Percentiles rank a stretch among this genome's conserved stretches.
Evolutionary conservation across 2,113 vertebrate genomes (phyloP).

Genomic region (Cynocephalus volans): DNA sequence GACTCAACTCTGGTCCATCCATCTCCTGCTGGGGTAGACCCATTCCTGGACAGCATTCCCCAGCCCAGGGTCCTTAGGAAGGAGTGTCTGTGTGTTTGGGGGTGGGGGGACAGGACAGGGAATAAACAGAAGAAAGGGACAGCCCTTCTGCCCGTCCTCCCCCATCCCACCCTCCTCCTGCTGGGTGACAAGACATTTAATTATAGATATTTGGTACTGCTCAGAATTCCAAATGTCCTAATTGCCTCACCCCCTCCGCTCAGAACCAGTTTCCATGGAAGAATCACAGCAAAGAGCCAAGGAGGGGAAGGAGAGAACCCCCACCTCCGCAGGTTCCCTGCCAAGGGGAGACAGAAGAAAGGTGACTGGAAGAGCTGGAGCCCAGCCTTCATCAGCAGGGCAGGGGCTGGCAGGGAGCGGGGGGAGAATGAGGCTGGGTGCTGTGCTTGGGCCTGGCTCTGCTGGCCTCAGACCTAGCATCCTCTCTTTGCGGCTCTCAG

Average conservation of each 20-base stretch:
- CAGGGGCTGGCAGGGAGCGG: background rate
- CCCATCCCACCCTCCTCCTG: conserved; percentile 41
- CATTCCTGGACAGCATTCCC: conserved; percentile 44
- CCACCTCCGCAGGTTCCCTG: background rate
- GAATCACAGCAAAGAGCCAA: conserved; percentile 68
- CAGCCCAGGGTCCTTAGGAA: background rate
- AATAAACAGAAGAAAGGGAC: conserved; percentile 63
- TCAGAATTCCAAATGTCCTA: conserved; percentile 70
- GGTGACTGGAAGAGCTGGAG: background rate
- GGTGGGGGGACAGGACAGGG: background rate
- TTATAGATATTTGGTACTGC: conserved; percentile 77
- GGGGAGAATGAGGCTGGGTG: background rate
- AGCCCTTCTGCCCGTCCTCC: conserved; percentile 33
- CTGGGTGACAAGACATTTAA: conserved; percentile 82
- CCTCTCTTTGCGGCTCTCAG: conserved; percentile 53
- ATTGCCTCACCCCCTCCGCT: conserved; percentile 35
- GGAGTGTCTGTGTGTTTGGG: background rate
- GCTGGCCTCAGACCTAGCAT: background rate
- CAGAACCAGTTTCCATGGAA: conserved; percentile 79
- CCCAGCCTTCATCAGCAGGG: background rate
- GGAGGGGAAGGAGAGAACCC: conserved; percentile 45
- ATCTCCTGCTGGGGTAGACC: background rate
- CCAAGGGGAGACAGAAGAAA: conserved; percentile 47
- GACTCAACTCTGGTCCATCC: conserved; percentile 34
- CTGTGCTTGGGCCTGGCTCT: background rate